These are phyloP conservation scores for Agrypnus murinus DNA, from an alignment of 2,888 invertebrate species.

Conservation along the genomic window DNA sequence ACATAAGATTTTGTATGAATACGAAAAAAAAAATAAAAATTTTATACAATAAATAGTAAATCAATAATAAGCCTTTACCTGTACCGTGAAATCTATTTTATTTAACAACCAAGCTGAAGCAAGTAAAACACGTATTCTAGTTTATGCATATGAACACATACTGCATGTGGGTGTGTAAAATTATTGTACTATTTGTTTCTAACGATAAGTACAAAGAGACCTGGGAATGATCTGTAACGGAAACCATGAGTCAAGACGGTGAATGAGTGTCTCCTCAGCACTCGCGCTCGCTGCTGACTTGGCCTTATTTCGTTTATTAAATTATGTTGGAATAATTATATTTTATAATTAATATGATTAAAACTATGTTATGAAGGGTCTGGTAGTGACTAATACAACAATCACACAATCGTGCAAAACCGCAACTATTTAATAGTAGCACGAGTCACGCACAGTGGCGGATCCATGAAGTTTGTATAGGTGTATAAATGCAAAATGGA, in stretches of 20 bases:
- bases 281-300: not conserved
- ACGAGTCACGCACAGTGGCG: no score
- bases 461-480: no score
- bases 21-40: no score
- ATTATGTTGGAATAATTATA: conserved; percentile 15
- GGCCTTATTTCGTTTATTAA: conserved; percentile 25
- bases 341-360: conserved; percentile 14
- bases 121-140: no score
- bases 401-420: conserved; percentile 6
- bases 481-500: no score
- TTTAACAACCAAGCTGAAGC: not conserved
- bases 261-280: not conserved
- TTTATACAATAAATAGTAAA: no score
- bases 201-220: conserved; percentile 5
- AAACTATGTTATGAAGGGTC: not conserved
- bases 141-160: not conserved
- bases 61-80: no score
- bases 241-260: conserved; percentile 29
- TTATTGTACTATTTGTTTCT: no score
- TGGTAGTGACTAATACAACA: conserved; percentile 20
- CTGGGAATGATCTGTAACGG: conserved; percentile 24
- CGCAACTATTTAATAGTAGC: not conserved
- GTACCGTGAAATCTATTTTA: no score
- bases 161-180: conserved; percentile 14
- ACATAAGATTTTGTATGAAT: no score